Conservation (phyloP, 2,797 vertebrate genomes). For the Esox masquinongy region DNA sequence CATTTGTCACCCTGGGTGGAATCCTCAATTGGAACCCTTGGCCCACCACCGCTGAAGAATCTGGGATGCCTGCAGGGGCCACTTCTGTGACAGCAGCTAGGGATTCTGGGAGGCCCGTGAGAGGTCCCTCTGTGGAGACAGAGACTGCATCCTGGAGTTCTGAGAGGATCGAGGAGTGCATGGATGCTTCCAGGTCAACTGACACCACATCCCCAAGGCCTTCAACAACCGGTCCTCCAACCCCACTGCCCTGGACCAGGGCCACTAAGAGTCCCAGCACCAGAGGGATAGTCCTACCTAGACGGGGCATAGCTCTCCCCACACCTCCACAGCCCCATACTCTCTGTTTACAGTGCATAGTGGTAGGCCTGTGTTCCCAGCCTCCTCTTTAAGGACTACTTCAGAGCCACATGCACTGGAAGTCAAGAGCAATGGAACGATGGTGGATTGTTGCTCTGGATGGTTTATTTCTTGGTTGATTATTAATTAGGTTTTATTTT, state of each 20-base stretch:
- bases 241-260: conserved; percentile 72
- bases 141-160: conserved; percentile 77
- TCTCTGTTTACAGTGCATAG: conserved; percentile 70
- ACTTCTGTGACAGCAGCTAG: conserved; percentile 51
- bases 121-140: conserved; percentile 63
- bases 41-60: conserved; percentile 88
- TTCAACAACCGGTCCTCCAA: conserved; percentile 76
- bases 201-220: conserved; percentile 81
- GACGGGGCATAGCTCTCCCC: conserved; percentile 53
- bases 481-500: conserved; percentile 37
- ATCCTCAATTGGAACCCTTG: conserved; percentile 88
- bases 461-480: conserved; percentile 52
- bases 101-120: conserved; percentile 52
- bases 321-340: conserved; percentile 50
- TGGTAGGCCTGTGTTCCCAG: conserved; percentile 63
- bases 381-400: conserved; percentile 66
- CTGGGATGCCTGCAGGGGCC: conserved; percentile 79
- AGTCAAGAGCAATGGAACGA: conserved; percentile 55
- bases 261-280: conserved; percentile 76
- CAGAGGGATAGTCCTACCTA: conserved; percentile 81
- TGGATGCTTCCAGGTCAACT: conserved; percentile 92
- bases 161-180: conserved; percentile 88
- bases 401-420: conserved; percentile 68
- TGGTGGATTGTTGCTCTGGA: conserved; percentile 49
- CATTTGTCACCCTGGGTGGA: conserved; percentile 66